phyloP scores from a whole-genome alignment of 2,888 invertebrate genomes.

The Thumatha senex region DNA sequence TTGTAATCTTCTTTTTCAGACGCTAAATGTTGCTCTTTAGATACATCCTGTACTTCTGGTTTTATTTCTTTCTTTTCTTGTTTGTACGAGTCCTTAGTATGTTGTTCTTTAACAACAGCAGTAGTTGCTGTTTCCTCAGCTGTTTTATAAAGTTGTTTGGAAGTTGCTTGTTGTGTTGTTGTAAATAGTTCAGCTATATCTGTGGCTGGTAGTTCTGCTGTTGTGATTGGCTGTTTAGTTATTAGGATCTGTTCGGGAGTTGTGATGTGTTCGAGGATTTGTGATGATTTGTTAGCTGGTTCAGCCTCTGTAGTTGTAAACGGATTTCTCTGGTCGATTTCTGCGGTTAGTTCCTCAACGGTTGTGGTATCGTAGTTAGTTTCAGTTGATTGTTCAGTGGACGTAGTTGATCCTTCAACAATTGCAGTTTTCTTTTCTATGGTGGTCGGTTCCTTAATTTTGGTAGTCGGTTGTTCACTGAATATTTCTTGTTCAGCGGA shows the following conservation, averaged over 20 bases:
- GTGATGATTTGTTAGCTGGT: not conserved
- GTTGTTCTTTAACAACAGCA: not conserved
- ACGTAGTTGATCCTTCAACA: not conserved
- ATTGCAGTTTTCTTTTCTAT: not conserved
- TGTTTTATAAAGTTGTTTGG: not conserved
- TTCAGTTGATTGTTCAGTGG: not conserved
- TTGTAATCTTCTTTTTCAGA: not conserved
- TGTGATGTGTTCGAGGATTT: not conserved
- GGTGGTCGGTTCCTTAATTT: not conserved
- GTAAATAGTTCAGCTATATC: not conserved
- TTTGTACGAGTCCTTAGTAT: not conserved
- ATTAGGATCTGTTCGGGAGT: not conserved
- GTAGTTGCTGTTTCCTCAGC: not conserved
- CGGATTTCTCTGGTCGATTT: not conserved
- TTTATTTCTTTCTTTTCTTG: not conserved
- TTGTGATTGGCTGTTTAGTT: constrained; percentile 1
- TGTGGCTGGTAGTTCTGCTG: constrained; percentile 1
- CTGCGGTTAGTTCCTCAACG: not conserved
- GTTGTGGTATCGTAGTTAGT: not conserved
- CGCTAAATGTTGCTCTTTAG: constrained; percentile 1
- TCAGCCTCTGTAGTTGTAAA: not conserved
- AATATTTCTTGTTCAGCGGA: too few species aligned
- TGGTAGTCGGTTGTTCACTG: not conserved
- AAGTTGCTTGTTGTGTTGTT: not conserved
- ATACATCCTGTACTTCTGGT: not conserved